phyloP scores from a whole-genome alignment of 1,140 invertebrate species.

The Dreissena rostriformis region DNA sequence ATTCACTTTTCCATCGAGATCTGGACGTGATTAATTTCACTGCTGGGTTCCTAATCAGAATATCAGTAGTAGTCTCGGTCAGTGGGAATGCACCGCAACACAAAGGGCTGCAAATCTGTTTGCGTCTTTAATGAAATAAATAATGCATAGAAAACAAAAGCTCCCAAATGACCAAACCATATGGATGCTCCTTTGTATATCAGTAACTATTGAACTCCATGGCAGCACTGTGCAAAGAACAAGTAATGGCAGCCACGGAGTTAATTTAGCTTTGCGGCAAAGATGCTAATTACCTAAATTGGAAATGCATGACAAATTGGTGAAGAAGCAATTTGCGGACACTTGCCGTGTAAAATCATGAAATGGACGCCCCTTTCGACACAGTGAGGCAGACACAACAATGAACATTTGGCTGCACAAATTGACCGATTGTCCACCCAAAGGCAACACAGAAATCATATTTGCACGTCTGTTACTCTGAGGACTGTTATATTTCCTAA shows the following conservation, averaged over 20 bases:
- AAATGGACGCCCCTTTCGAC: background rate
- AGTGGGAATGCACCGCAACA: slow-evolving; percentile 23
- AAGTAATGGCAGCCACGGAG: background rate
- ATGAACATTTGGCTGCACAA: background rate
- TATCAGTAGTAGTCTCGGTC: slow-evolving; percentile 42
- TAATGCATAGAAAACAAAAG: slow-evolving; percentile 44
- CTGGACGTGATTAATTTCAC: too few species aligned
- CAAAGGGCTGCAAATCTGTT: slow-evolving; percentile 29
- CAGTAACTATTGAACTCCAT: too few species aligned
- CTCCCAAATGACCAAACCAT: slow-evolving; percentile 46
- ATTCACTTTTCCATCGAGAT: too few species aligned
- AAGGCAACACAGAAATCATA: background rate
- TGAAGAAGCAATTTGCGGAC: slow-evolving; percentile 30
- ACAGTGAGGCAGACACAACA: background rate
- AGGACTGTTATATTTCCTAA: too few species aligned
- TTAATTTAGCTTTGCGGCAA: too few species aligned
- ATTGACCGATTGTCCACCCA: background rate
- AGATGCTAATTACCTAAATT: slow-evolving; percentile 43
- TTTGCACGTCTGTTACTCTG: too few species aligned
- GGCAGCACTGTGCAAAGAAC: slow-evolving; percentile 6
- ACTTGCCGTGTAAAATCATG: background rate
- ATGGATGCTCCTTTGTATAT: slow-evolving; percentile 50
- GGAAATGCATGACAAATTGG: slow-evolving; percentile 49
- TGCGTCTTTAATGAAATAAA: slow-evolving; percentile 44
- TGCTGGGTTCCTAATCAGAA: slow-evolving; percentile 48